Percentiles rank a stretch among this genome's conserved stretches.
These are phyloP conservation scores for Podarcis siculus DNA, from an alignment of 2,797 vertebrate species.

Conservation along the genomic window DNA sequence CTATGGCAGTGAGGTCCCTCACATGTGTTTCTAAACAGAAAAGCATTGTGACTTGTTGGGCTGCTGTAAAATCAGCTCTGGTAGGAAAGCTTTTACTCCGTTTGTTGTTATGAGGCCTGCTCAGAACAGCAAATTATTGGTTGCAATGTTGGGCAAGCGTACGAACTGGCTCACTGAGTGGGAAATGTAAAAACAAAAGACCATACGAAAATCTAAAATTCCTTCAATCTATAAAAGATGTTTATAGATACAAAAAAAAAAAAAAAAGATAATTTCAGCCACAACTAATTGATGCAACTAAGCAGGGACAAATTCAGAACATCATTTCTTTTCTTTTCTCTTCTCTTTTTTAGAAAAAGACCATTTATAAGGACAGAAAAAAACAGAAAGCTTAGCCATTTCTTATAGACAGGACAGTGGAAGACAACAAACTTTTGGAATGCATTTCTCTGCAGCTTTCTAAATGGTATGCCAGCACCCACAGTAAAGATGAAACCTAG, in stretches of 20 bases:
- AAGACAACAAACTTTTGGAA: not conserved
- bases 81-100: too few species aligned
- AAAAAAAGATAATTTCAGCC: not conserved
- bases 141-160: slow-evolving; percentile 23
- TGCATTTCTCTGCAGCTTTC: not conserved
- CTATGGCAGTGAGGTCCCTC: too few species aligned
- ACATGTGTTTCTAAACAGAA: too few species aligned
- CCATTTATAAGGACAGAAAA: not conserved
- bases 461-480: not conserved
- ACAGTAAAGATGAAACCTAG: not conserved
- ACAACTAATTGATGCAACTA: not conserved
- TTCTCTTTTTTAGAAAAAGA: not conserved
- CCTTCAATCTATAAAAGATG: slow-evolving; percentile 12
- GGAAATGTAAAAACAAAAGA: not conserved
- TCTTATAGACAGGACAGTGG: not conserved
- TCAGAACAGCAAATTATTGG: not conserved
- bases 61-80: too few species aligned
- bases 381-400: not conserved
- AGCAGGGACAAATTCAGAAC: not conserved
- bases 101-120: too few species aligned
- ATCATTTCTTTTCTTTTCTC: too few species aligned
- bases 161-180: not conserved
- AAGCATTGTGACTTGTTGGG: too few species aligned
- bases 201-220: not conserved
- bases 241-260: not conserved